Conservation (phyloP, 2,888 invertebrate genomes). For the Epistrophella euchroma region DNA sequence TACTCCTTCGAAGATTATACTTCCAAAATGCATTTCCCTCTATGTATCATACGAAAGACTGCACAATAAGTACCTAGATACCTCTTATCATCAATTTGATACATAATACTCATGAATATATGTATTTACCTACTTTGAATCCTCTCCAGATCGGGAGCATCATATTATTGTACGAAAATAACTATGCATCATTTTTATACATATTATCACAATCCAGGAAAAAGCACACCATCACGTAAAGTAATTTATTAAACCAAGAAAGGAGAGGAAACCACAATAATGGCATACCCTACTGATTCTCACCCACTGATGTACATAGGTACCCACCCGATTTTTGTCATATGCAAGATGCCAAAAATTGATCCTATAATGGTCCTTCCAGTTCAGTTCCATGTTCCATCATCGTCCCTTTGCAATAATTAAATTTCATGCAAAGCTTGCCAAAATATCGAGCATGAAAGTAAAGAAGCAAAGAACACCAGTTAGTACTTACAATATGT, state of each 20-base stretch:
- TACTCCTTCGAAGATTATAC: no score
- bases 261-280: conserved; percentile 22
- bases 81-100: conserved; percentile 37
- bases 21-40: neutral
- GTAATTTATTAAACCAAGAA: conserved; percentile 39
- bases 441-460: conserved; percentile 50
- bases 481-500: conserved; percentile 16
- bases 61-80: neutral
- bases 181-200: neutral
- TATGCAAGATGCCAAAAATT: conserved; percentile 30
- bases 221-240: conserved; percentile 31
- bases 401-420: conserved; percentile 53
- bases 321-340: conserved; percentile 11
- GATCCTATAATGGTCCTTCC: conserved; percentile 11
- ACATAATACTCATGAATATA: conserved; percentile 38
- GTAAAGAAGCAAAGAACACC: neutral
- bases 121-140: conserved; percentile 38
- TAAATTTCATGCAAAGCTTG: conserved; percentile 68
- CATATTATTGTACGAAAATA: conserved; percentile 9
- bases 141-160: neutral
- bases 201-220: conserved; percentile 17
- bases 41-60: neutral
- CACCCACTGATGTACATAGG: neutral
- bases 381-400: conserved; percentile 22
- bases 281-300: neutral